phyloP scores from a whole-genome alignment of 2,797 vertebrate genomes.

The Crenichthys baileyi region DNA sequence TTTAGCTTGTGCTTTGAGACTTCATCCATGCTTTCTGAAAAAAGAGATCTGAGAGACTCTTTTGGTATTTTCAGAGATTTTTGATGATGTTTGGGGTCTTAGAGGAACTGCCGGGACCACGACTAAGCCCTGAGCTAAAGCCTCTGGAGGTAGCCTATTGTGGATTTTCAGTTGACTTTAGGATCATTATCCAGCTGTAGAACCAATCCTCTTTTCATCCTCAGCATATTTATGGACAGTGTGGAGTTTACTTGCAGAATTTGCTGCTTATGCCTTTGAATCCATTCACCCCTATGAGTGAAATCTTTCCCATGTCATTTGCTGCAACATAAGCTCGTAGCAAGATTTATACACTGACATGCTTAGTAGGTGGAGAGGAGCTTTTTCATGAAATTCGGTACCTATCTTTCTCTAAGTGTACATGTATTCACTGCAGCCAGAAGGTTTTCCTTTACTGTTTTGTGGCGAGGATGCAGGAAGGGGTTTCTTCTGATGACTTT shows the following conservation, averaged over 20 bases:
- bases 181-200: conserved; percentile 8
- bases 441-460: background rate
- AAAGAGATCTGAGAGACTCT: background rate
- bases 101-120: too few relatives aligned
- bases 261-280: background rate
- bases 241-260: background rate
- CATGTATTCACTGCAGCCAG: background rate
- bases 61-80: conserved; percentile 12
- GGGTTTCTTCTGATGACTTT: background rate
- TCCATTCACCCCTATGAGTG: background rate
- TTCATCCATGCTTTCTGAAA: background rate
- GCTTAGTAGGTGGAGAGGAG: conserved; percentile 7
- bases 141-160: conserved; percentile 3
- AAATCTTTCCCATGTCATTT: background rate
- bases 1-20: background rate
- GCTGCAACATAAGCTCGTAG: background rate
- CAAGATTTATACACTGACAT: conserved; percentile 9
- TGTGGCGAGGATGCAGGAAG: conserved; percentile 1
- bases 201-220: conserved; percentile 7
- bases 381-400: background rate
- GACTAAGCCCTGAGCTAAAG: conserved; percentile 1
- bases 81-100: conserved; percentile 1
- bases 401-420: background rate
- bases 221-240: background rate
- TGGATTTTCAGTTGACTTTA: conserved; percentile 14